phyloP scores from a whole-genome alignment of 2,888 invertebrate species.

The Merodon equestris region DNA sequence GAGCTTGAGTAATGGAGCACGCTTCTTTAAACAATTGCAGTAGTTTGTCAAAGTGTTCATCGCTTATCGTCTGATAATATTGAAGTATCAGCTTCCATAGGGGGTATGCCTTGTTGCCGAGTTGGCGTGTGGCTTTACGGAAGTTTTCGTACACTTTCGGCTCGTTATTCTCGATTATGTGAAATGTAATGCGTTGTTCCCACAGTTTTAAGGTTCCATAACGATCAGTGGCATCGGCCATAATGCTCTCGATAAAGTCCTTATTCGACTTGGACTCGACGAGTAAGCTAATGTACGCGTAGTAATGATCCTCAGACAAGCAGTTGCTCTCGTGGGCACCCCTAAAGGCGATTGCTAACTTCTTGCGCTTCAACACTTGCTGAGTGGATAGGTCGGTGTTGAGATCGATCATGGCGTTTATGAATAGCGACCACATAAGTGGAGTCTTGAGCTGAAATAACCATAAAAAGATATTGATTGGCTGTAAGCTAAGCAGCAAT shows the following conservation, averaged over 20 bases:
- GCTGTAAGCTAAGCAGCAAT: neutral
- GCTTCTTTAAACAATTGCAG: conserved; percentile 73
- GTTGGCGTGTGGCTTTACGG: conserved; percentile 73
- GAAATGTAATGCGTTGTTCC: conserved; percentile 79
- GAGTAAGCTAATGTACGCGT: conserved; percentile 77
- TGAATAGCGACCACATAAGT: conserved; percentile 81
- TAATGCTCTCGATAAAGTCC: conserved; percentile 70
- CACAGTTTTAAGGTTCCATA: conserved; percentile 80
- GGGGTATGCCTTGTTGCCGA: conserved; percentile 71
- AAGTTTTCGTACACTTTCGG: conserved; percentile 78
- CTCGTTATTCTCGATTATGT: conserved; percentile 78
- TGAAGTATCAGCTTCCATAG: conserved; percentile 74
- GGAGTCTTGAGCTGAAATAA: conserved; percentile 77
- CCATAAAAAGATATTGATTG: neutral
- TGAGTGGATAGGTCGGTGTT: conserved; percentile 79
- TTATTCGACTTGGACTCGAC: conserved; percentile 70
- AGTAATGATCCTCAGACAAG: conserved; percentile 80
- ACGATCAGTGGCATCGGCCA: conserved; percentile 79
- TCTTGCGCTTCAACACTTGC: conserved; percentile 79
- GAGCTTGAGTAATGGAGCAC: conserved; percentile 70
- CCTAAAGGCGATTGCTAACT: conserved; percentile 80
- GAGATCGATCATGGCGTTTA: conserved; percentile 81
- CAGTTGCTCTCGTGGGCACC: conserved; percentile 79
- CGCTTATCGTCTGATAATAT: conserved; percentile 73
- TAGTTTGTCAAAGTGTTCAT: conserved; percentile 71